Evolutionary conservation across 2,797 vertebrate genomes (phyloP).

Genomic region (Prunella strophiata): DNA sequence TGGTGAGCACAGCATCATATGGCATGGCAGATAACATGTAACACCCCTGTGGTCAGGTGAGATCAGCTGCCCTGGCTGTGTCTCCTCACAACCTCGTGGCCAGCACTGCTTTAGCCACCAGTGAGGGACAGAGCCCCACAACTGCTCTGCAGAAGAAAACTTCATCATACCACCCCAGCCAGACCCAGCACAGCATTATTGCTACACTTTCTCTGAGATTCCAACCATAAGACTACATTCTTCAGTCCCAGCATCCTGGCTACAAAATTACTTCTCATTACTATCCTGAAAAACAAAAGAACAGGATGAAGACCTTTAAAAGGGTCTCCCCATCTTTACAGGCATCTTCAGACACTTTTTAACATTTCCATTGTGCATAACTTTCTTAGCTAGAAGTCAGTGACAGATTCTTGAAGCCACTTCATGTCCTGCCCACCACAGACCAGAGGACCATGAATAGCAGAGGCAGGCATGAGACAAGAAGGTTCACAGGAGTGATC

Average conservation of each 20-base stretch:
- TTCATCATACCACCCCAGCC: rapidly evolving
- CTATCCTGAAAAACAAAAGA: background rate
- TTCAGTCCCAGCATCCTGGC: background rate
- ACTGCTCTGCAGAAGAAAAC: background rate
- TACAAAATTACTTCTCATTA: background rate
- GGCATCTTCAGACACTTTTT: background rate
- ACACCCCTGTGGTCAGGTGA: background rate
- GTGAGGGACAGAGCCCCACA: background rate
- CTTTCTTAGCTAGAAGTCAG: background rate
- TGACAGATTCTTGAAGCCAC: background rate
- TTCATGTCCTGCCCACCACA: background rate
- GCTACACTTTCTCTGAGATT: background rate
- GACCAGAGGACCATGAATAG: background rate
- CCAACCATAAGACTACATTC: background rate
- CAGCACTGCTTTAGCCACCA: background rate
- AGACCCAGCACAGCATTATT: rapidly evolving
- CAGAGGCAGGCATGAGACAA: background rate
- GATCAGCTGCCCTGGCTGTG: background rate
- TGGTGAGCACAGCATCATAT: background rate
- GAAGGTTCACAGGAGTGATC: rapidly evolving
- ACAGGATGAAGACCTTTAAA: background rate
- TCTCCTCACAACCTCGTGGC: background rate
- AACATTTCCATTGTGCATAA: rapidly evolving
- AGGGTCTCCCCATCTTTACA: background rate
- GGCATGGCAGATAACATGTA: rapidly evolving